Base-by-base conservation (phyloP, 2,113 vertebrate genomes). In the Prinia subflava region DNA sequence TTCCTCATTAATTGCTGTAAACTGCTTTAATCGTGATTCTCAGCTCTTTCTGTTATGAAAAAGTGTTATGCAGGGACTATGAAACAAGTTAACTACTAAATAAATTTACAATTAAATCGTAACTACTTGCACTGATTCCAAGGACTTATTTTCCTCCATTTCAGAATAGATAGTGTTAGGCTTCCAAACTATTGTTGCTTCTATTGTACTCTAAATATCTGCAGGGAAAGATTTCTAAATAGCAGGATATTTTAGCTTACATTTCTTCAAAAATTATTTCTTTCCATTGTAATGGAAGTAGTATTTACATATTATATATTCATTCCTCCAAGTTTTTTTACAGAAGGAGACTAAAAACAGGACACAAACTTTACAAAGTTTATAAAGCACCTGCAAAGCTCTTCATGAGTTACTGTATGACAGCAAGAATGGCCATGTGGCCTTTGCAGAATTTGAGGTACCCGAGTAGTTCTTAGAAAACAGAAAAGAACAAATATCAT, bases 1-100 rank as follows among this genome's bases (percentile, higher is more conserved):
- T 96, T 96, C 95, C 92, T 86, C 39, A 79, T 88, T 79, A 83
- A 62, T 67, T 80, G 55, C 39, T 69, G 23, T 30, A 39, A 80
- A n/a, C 28, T 49, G 33, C 12, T 85, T 85, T 76, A 91, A 37
- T 87, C 15, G 13, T 8, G 70, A 13, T 65, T 93, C 27, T 46
- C 21, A 37, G 4, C 25, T 55, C 50, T 74, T 56, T 46, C 62
- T 42, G 20, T 71, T 37, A 37, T 25, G n/a, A 16, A 25, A 25
- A 50, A 7, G 8, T 74, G 4, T 50, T 80, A 39, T 1, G 8
- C 83, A 76, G 56, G 35, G 9, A 35, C 28, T 87, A 10, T 31
- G 13, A n/a, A 84, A 47, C 27, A 31, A 53, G 11, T 35, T 46
- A 78, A 67, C 37, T 63, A 25, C n/a, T 81, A 42, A 89, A 47